Evolutionary conservation across 1,140 invertebrate species (phyloP), one percentile per base, ranked within the genome.

Genomic region (Atta colombica): DNA sequence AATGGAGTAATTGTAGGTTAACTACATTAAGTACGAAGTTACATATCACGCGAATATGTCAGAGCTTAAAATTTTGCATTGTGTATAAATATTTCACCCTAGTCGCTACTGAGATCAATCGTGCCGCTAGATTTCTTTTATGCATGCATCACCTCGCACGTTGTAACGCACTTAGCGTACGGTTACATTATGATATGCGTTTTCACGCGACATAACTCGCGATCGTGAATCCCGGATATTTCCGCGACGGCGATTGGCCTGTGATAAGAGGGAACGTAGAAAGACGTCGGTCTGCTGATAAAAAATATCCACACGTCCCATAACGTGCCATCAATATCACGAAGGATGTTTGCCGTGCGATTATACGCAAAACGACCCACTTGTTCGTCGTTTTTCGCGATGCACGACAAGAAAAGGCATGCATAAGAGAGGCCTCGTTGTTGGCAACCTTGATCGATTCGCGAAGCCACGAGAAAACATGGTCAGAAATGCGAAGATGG

Each of bases 281-380:
- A 45, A 12, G 39, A 49, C 18, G 55, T 21, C 51, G 6, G 31
- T 12, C 45, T 16, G 55, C 45, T 10, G 8, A 28, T 18, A 82
- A 82, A 82, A 82, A 82, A 82, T 60, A 39, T 71, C 51, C 6
- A n/a, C 78, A 10, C 31, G 28, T 12, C 7, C 14, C 49, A 25
- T 55, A 58, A 39, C 45, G 25, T 53, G 14, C 21, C 53, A 35
- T 49, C 35, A n/a, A 21, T 72, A 72, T 81, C 51, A 28, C 35
- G 80, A 82, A 82, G 53, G 78, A 82, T 82, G 35, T 82, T 80
- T 82, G 68, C 55, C 39, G 39, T n/a, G n/a, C 69, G 55, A 84
- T 75, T 84, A 75, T 75, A 39, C 68, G 61, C 60, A 61, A 84
- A 84, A 61, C 55, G 28, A 74, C 80, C 68, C 71, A 82, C 66